These are phyloP conservation scores for Bettongia penicillata DNA, from an alignment of 2,113 vertebrate species.

Conservation along the genomic window DNA sequence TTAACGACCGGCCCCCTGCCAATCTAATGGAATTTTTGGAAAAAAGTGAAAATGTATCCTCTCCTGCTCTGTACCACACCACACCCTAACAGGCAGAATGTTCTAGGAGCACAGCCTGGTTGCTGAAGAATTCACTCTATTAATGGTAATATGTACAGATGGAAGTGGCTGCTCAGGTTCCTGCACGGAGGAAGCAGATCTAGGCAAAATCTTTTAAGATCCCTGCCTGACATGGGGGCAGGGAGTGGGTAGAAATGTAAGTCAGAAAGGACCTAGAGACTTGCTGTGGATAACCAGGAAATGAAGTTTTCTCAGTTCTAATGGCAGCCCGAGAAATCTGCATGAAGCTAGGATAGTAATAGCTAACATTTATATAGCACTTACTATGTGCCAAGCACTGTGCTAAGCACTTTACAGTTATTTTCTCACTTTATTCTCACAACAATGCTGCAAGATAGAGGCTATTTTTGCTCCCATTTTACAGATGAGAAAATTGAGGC, in stretches of 20 bases:
- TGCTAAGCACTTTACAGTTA: too few species aligned
- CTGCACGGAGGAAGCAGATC: background rate
- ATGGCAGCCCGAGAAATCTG: background rate
- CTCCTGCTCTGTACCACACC: background rate
- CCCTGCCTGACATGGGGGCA: background rate
- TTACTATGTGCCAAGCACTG: too few species aligned
- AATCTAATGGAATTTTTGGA: background rate
- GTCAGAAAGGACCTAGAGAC: background rate
- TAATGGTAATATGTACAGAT: background rate
- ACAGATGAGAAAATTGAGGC: too few species aligned
- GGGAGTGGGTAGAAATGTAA: background rate
- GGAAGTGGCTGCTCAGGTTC: background rate
- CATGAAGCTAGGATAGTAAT: background rate
- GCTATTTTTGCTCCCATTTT: too few species aligned
- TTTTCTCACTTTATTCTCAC: too few species aligned
- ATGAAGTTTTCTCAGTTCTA: background rate
- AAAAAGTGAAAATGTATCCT: background rate
- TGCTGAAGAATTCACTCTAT: background rate
- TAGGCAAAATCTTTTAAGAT: background rate
- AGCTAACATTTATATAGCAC: too few species aligned
- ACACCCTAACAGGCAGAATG: background rate
- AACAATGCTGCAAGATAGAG: too few species aligned
- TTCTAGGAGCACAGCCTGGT: background rate
- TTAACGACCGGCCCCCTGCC: background rate
- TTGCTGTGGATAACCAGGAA: background rate